Evolutionary conservation across 2,113 vertebrate genomes (phyloP), one percentile per base, ranked within the genome.

Genomic region (Amphilophus citrinellus): DNA sequence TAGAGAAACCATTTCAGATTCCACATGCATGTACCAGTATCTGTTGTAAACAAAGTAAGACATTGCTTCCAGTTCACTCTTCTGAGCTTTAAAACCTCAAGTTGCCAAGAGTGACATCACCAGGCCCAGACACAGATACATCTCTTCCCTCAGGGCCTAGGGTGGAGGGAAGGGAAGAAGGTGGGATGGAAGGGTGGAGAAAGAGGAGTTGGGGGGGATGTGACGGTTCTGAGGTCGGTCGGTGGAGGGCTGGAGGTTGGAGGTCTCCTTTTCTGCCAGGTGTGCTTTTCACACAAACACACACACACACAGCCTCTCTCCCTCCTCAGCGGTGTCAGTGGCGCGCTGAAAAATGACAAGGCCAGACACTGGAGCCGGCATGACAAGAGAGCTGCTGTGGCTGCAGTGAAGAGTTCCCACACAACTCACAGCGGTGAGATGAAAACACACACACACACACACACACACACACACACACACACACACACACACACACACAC

Each of bases 61-160:
- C 53, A 76, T 66, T 10, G 82, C 62, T 47, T 82, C 9, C 42
- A 59, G 59, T 88, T 89, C 57, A 42, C 44, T 76, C 32, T 24
- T 80, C 83, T 93, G 71, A 92, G 92, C 91, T 92, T 76, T 77
- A 35, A 80, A 87, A 89, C 78, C 80, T 84, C 39, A 32, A 61
- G 61, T 79, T 82, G 89, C 89, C 82, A 90, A 90, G 61, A 83
- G 92, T 95, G 93, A 95, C 92, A 95, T 95, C 94, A 94, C 75
- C 84, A 18, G 68, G 77, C 66, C 57, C 90, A 88, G 90, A 91
- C 88, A 88, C 57, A 85, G 87, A 94, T 95, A 91, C 84, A 86
- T 92, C 89, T 93, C 90, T 79, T 20, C 87, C 91, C 91, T 77
- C 56, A 4, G 89, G 92, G 77, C n/a, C 2, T 42, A 47, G 77